These are phyloP conservation scores for Drosophila grimshawi DNA, from an alignment of 1,140 invertebrate species.

Conservation along the genomic window DNA sequence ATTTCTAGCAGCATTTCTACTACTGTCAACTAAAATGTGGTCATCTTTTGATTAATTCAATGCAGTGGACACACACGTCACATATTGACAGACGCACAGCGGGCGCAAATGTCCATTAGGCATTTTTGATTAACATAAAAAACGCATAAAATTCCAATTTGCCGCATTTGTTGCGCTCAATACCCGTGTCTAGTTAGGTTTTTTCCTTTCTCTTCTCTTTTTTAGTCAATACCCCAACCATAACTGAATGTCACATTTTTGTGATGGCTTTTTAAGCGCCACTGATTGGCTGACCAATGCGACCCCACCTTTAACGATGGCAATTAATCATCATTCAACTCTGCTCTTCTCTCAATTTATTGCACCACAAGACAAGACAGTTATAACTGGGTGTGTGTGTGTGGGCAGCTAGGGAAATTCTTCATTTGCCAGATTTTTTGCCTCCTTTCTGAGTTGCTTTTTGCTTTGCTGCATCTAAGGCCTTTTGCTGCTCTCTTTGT, in stretches of 20 bases:
- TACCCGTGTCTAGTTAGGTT: conserved; percentile 21
- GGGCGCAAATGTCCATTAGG: conserved; percentile 31
- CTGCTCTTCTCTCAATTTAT: conserved; percentile 40
- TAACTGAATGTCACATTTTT: conserved; percentile 45
- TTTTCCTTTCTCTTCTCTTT: neutral
- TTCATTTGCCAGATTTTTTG: conserved; percentile 88
- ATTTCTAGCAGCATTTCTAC: neutral
- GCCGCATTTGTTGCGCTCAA: conserved; percentile 61
- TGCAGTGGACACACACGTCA: conserved; percentile 30
- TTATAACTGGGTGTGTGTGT: conserved; percentile 1
- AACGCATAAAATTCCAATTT: conserved; percentile 68
- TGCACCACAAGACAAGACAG: conserved; percentile 8
- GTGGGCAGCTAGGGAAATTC: neutral
- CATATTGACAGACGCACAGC: conserved; percentile 23
- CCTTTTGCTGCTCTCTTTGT: conserved; percentile 92
- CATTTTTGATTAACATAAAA: conserved; percentile 57
- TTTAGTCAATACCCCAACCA: neutral
- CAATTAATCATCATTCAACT: conserved; percentile 42
- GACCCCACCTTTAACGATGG: neutral
- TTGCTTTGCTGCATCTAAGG: conserved; percentile 90
- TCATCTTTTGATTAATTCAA: conserved; percentile 31
- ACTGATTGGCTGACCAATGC: conserved; percentile 30
- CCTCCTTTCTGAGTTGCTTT: conserved; percentile 87
- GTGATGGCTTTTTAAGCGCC: conserved; percentile 54
- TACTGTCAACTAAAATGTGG: conserved; percentile 87